These are phyloP conservation scores for Noctua fimbriata DNA, from an alignment of 2,888 invertebrate genomes.

Conservation along the genomic window DNA sequence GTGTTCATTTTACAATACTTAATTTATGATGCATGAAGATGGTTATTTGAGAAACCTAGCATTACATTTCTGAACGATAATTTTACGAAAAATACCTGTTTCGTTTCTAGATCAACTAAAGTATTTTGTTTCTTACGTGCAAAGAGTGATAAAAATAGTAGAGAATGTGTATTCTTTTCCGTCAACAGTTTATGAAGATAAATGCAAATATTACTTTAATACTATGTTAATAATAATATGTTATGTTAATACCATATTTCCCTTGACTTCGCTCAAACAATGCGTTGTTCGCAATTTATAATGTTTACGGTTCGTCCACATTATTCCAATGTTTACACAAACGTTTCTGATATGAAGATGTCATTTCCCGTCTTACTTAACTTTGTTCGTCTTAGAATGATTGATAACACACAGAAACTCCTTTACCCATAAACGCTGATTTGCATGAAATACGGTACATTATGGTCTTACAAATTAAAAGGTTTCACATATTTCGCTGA, in stretches of 20 bases:
- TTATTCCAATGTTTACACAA: slow-evolving; percentile 24
- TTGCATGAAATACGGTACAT: no score
- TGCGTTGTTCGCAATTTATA: slow-evolving; percentile 29
- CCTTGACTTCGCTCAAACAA: slow-evolving; percentile 19
- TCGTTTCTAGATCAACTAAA: not conserved
- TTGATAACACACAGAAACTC: not conserved
- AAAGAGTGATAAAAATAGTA: not conserved
- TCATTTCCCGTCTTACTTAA: slow-evolving; percentile 27
- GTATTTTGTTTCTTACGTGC: not conserved
- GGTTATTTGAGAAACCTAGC: not conserved
- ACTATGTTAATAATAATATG: no score
- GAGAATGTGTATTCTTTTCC: not conserved
- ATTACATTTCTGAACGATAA: not conserved
- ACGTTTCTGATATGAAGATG: slow-evolving; percentile 24
- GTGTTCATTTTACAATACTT: not conserved
- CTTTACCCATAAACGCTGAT: not conserved
- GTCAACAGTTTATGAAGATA: not conserved
- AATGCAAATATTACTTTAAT: slow-evolving; percentile 8
- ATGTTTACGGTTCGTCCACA: slow-evolving; percentile 29
- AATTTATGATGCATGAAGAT: not conserved
- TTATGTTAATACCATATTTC: slow-evolving; percentile 7
- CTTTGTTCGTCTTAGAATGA: not conserved
- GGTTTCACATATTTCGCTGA: no score
- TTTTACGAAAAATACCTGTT: not conserved
- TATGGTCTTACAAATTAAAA: no score